Evolutionary conservation across 1,140 invertebrate species (phyloP), one percentile per base, ranked within the genome.

Genomic region (Rhopalosiphum maidis): DNA sequence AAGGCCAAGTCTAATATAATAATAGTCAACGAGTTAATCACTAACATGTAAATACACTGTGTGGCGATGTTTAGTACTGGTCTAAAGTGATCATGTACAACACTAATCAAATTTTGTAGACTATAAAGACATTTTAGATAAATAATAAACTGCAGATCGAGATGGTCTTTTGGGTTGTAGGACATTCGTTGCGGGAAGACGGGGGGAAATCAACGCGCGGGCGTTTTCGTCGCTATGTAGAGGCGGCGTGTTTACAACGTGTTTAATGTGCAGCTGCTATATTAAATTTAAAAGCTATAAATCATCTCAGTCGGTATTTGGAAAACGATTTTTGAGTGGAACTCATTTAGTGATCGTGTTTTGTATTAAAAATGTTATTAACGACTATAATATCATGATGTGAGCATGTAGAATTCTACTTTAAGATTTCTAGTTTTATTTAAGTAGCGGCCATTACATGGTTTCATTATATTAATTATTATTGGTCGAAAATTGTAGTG

Each of bases 221-320:
- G 30, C 60, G 60, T 68, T 68, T 68, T 68, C 60, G 30, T 68
- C 60, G 30, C n/a, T 68, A n/a, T 68, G 60, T 68, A 68, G 60
- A 68, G 60, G 55, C 60, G 60, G 41, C 23, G 41, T 85, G 9
- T 43, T 85, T 41, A 37, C 60, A 22, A 35, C 37, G 41, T 85
- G 9, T 43, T 85, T 41, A 37, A 11, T 11, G 83, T 85, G 37
- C 43, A 85, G 83, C 23, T 41, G 22, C 11, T 68, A 68, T 68
- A n/a, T 68, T 68, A 68, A 25, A 87, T 87, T 87, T 87, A 87
- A 87, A 46, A 87, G 25, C 85, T 87, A 87, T 87, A 87, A 87
- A 87, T 87, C 30, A 46, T 87, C 43, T 68, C 30, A 68, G 60
- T 68, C 60, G 60, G 43, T n/a, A 23, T n/a, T 87, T 22, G 41